Evolutionary conservation across 2,888 invertebrate species (phyloP).

Genomic region (Lochmaea crataegi): DNA sequence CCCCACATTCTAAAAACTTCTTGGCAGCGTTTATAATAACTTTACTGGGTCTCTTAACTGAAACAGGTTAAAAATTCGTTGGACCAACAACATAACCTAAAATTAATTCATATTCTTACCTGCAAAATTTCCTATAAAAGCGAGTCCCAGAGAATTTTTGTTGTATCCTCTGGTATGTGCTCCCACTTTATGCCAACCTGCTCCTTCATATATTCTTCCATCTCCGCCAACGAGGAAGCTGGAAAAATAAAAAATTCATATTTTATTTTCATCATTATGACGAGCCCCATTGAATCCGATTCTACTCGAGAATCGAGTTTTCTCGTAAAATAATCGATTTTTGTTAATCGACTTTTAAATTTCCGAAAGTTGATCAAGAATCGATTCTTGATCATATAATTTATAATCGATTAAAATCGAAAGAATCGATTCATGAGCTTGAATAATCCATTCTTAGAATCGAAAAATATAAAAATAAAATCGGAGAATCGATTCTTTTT

Average conservation of each 20-base stretch:
- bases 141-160: constrained; percentile 68
- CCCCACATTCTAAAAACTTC: constrained; percentile 67
- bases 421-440: too few species aligned
- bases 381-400: too few species aligned
- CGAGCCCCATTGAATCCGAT: too few species aligned
- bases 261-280: background rate
- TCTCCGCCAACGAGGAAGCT: constrained; percentile 73
- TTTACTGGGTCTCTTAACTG: constrained; percentile 64
- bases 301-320: too few species aligned
- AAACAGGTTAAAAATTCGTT: constrained; percentile 36
- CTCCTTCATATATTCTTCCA: constrained; percentile 72
- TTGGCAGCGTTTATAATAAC: constrained; percentile 66
- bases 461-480: too few species aligned
- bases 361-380: too few species aligned
- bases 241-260: constrained; percentile 23
- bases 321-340: too few species aligned
- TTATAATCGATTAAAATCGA: too few species aligned
- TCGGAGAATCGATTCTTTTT: too few species aligned
- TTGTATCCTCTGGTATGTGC: constrained; percentile 71
- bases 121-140: constrained; percentile 70
- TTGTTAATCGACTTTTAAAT: too few species aligned
- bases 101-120: constrained; percentile 57
- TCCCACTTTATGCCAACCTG: constrained; percentile 70
- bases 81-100: background rate
- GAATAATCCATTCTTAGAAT: too few species aligned